A percentile compares a stretch with the other conserved stretches of the same genome.
phyloP scores from a whole-genome alignment of 2,113 vertebrate species.

The Platichthys stellatus region DNA sequence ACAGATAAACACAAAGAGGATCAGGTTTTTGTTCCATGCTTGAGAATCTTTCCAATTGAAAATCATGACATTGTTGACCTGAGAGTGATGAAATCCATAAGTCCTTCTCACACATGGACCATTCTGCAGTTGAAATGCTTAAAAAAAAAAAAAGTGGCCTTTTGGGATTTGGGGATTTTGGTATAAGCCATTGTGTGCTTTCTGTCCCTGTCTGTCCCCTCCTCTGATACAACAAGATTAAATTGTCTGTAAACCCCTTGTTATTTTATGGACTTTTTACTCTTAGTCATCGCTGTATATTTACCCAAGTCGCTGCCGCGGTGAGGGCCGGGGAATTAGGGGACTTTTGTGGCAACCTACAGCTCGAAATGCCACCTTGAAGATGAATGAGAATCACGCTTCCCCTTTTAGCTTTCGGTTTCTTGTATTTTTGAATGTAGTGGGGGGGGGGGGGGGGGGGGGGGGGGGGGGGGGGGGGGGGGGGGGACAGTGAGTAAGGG shows the following conservation, averaged over 20 bases:
- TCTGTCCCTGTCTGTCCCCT: constrained; percentile 34
- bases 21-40: constrained; percentile 15
- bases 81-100: constrained; percentile 56
- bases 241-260: constrained; percentile 43
- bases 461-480: background rate
- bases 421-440: background rate
- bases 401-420: constrained; percentile 60
- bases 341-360: constrained; percentile 31
- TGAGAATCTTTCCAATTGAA: constrained; percentile 39
- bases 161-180: constrained; percentile 65
- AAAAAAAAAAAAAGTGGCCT: constrained; percentile 35
- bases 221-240: constrained; percentile 46
- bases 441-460: background rate
- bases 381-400: constrained; percentile 25
- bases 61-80: constrained; percentile 40
- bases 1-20: constrained; percentile 13
- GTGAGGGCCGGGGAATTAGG: constrained; percentile 14
- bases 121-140: constrained; percentile 18
- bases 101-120: constrained; percentile 27
- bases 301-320: background rate
- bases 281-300: constrained; percentile 21
- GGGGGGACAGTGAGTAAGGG: background rate
- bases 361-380: constrained; percentile 20
- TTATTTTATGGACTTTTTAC: constrained; percentile 41
- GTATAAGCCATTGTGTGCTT: constrained; percentile 44